These are phyloP conservation scores for Notiomystis cincta DNA, from an alignment of 2,113 vertebrate species.

Conservation along the genomic window DNA sequence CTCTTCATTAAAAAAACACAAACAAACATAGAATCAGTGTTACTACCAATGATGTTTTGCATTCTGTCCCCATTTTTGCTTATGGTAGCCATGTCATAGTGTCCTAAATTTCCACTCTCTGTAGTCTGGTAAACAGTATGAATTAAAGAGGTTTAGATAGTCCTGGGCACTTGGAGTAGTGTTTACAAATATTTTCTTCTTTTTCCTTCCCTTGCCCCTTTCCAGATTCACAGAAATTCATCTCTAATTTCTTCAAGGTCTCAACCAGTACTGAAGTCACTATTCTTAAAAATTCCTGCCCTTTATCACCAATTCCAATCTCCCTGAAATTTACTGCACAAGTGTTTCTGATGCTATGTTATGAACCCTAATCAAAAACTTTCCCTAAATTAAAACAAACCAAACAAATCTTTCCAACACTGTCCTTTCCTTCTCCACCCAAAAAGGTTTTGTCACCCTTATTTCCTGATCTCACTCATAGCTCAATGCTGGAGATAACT, in stretches of 20 bases:
- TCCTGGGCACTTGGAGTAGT: neutral
- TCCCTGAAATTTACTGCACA: neutral
- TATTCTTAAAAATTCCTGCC: neutral
- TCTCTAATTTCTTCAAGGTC: neutral
- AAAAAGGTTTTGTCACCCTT: neutral
- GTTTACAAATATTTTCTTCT: neutral
- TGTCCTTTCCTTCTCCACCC: neutral
- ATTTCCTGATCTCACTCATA: neutral
- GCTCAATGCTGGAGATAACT: neutral
- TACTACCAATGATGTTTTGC: neutral
- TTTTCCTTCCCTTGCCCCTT: neutral
- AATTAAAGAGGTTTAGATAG: neutral
- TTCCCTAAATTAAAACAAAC: neutral
- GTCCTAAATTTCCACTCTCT: neutral
- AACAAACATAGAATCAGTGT: neutral
- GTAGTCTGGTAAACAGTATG: neutral
- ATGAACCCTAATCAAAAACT: neutral
- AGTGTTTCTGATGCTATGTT: neutral
- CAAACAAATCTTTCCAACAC: neutral
- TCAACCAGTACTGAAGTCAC: neutral
- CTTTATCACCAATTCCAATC: neutral
- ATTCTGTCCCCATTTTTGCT: neutral
- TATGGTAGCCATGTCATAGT: neutral
- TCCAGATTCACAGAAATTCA: neutral
- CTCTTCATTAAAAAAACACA: neutral